Conservation (phyloP, 2,888 invertebrate genomes). For the Cheilosia scutellata region DNA sequence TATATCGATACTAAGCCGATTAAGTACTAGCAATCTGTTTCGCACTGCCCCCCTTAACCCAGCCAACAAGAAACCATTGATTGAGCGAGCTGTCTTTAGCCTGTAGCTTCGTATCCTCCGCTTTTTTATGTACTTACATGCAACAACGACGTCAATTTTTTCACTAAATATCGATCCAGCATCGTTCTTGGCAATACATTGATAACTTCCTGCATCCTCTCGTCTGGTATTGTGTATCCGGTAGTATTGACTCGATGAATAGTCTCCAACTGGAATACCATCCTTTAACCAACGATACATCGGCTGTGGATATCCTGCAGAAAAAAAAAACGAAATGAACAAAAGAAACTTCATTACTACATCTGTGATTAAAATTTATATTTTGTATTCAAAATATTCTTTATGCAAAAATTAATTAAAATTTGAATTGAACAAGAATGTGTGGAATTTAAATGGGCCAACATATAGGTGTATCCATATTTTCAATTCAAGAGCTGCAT, state of each 20-base stretch:
- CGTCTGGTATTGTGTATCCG: conserved; percentile 92
- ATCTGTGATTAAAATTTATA: conserved; percentile 4
- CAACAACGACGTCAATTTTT: conserved; percentile 94
- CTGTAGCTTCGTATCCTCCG: not conserved
- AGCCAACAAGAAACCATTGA: conserved; percentile 17
- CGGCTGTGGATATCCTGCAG: conserved; percentile 94
- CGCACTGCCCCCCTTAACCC: not conserved
- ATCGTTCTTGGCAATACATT: conserved; percentile 95
- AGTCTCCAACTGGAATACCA: conserved; percentile 91
- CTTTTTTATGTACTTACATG: conserved; percentile 89
- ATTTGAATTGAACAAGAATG: conserved; percentile 16
- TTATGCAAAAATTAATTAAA: conserved; percentile 25
- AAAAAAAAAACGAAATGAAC: conserved; percentile 13
- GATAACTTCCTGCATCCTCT: conserved; percentile 95
- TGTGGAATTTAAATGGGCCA: not conserved
- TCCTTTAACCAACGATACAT: conserved; percentile 97
- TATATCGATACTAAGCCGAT: not conserved
- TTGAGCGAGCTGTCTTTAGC: conserved; percentile 24
- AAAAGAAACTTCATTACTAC: conserved; percentile 35
- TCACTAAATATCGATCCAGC: conserved; percentile 97
- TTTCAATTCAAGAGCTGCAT: not conserved
- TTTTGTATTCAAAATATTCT: not conserved
- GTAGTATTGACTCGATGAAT: conserved; percentile 92
- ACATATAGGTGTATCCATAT: too few species aligned
- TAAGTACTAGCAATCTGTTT: conserved; percentile 7